Evolutionary conservation across 2,113 vertebrate genomes (phyloP).

Genomic region (Pardalotus punctatus): DNA sequence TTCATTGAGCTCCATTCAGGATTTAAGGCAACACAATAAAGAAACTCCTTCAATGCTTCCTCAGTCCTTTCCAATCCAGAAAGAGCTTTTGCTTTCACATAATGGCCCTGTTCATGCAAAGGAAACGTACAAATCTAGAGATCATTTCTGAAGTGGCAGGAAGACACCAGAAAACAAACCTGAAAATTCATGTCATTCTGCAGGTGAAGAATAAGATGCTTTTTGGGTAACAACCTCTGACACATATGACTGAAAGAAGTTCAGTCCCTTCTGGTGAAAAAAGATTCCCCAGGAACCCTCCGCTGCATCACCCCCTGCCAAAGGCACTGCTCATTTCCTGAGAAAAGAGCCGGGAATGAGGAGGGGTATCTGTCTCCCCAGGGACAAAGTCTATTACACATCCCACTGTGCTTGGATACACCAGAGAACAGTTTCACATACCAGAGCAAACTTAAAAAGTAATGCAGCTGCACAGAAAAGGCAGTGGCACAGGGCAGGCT

Average conservation of each 20-base stretch:
- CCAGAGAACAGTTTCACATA: background rate
- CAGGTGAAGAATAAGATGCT: background rate
- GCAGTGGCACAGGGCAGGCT: background rate
- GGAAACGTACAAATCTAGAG: background rate
- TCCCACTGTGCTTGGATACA: background rate
- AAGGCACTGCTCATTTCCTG: background rate
- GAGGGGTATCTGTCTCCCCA: background rate
- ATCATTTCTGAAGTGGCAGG: background rate
- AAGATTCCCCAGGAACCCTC: background rate
- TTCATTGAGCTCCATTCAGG: conserved; percentile 87
- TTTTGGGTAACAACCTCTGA: background rate
- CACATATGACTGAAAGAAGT: background rate
- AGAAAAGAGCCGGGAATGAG: background rate
- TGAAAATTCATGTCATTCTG: background rate
- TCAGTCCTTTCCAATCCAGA: conserved; percentile 80
- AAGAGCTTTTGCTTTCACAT: conserved; percentile 84
- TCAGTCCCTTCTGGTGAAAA: background rate
- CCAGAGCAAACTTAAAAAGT: background rate
- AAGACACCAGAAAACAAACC: background rate
- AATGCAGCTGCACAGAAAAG: background rate
- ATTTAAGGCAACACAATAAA: conserved; percentile 88
- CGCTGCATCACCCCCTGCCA: background rate
- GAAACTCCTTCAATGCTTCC: conserved; percentile 88
- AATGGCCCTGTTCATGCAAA: conserved; percentile 81
- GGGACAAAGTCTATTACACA: background rate